Evolutionary conservation across 2,888 invertebrate genomes (phyloP), one percentile per base, ranked within the genome.

Genomic region (Suillia variegata): DNA sequence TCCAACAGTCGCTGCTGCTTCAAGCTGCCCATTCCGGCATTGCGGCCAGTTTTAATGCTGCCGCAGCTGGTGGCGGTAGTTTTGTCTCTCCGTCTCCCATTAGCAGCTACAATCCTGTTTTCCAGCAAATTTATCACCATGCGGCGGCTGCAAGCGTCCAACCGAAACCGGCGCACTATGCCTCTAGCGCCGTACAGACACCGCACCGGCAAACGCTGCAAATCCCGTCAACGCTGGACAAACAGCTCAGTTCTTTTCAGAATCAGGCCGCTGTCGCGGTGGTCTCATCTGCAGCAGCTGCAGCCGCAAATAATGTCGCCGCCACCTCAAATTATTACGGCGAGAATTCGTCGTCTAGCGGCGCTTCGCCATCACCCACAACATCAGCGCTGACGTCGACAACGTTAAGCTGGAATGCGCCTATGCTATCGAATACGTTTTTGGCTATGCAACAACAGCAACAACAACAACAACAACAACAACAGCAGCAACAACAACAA

Each of bases 81-180:
- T 92, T 92, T 78, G 83, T 92, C 47, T 88, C 91, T 50, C 89
- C 90, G 51, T 88, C 90, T 61, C 86, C 90, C 38, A 91, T 91
- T 62, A 88, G 78, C 62, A 76, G 88, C 70, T 93, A 93, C 81
- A 93, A 93, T 80, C 87, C 89, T 69, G 91, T 93, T 59, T 93
- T 93, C 78, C 88, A 90, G 67, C 92, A 93, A 63, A 82, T 93
- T 64, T 92, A 93, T 82, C 92, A 92, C 80, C 91, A 90, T 84
- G 87, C 89, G 56, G 88, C 87, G 67, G 78, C 78, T 18, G 81
- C 79, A 58, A 78, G 78, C 58, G 80, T 78, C 6, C 80, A 80
- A 64, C 86, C 89, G 12, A 90, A 90, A 80, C 89, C 89, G 70
- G 88, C 89, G 65, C 89, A 89, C 77, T 90, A 89, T 78, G 87